Base-by-base conservation (phyloP, 2,888 invertebrate species). In the Hyalella azteca region DNA sequence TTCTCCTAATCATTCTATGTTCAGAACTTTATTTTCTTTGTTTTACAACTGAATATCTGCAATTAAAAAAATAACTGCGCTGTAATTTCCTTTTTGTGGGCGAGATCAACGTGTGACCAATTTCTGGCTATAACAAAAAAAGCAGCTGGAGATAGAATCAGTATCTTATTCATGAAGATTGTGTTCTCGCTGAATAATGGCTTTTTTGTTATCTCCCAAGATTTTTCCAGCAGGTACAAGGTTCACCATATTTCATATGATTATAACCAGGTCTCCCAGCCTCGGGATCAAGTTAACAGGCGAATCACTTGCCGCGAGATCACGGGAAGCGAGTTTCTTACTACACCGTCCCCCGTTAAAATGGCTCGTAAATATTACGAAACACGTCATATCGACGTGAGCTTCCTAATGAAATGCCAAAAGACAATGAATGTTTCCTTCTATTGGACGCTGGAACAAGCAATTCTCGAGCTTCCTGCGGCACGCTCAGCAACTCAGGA, bases 401-500 rank as follows among this genome's bases (percentile, higher is more conserved):
- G 66, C 36, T n/a, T 36, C 36, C 36, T 66, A 66, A 66, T 66
- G 66, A 66, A 66, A 36, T 66, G 66, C 66, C 66, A 36, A 66
- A 66, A 66, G 66, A 66, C 66, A 66, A 66, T 36, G 66, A 66
- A 66, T 66, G 66, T 36, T 66, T 32, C 66, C 36, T 22, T 36
- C 39, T 36, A 66, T 66, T 66, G 7, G 66, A 29, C 36, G 39
- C 66, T 3, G 66, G 36, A 66, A 19, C 39, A 36, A 36, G 26
- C 54, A 54, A 54, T 54, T 29, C 26, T 26, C 26, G 54, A n/a
- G n/a, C n/a, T n/a, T n/a, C n/a, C n/a, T n/a, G n/a, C n/a, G n/a
- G n/a, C n/a, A n/a, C n/a, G n/a, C n/a, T n/a, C n/a, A n/a, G n/a
- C n/a, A n/a, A n/a, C n/a, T n/a, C n/a, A n/a, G n/a, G n/a, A n/a